Base-by-base conservation (phyloP, 35 echinoderm and acorn worm genomes). In the Ophioderma brevispina region DNA sequence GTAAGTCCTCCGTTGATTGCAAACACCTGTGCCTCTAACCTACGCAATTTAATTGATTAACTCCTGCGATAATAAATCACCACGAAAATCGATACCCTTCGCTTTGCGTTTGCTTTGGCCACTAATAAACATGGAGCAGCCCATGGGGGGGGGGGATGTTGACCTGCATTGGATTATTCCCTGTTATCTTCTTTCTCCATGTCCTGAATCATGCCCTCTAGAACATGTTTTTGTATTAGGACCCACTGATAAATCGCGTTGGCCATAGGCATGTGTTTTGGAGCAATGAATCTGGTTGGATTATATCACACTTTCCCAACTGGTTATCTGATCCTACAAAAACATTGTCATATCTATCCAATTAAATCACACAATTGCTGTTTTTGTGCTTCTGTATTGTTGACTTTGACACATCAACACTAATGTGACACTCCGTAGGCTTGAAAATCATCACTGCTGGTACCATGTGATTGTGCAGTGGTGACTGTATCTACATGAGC, bases 1-100 rank as follows among this genome's bases (percentile, higher is more conserved):
- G 11, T 21, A 80, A 25, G 2, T 70, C 59, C 59, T 70, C 59
- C 10, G 59, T 70, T 6, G 81, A 34, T 37, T 46, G 83, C 46
- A 85, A 32, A 52, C 59, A n/a, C n/a, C 49, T 5, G 38, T 15
- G 1, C 49, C 83, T 5, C 64, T 52, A 3, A 85, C 30, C 33
- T 52, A 3, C 30, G 18, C 49, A 59, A 85, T 85, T 33, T 64
- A 55, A 34, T 85, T 85, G n/a, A 85, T 85, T 85, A 64, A 85
- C 83, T 85, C 1, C 49, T 52, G 32, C 83, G 83, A 64, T 34
- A 85, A 85, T n/a, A n/a, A n/a, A n/a, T n/a, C n/a, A 64, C 83
- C 32, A 85, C 83, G 0, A 85, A 37, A 85, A 85, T 42, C 83
- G 85, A 78, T 78, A n/a, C n/a, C 59, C 59, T 25, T 70, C n/a